Conservation (phyloP, 30 jellyfish, hydroid and myxozoan species). For the Pelagia noctiluca region DNA sequence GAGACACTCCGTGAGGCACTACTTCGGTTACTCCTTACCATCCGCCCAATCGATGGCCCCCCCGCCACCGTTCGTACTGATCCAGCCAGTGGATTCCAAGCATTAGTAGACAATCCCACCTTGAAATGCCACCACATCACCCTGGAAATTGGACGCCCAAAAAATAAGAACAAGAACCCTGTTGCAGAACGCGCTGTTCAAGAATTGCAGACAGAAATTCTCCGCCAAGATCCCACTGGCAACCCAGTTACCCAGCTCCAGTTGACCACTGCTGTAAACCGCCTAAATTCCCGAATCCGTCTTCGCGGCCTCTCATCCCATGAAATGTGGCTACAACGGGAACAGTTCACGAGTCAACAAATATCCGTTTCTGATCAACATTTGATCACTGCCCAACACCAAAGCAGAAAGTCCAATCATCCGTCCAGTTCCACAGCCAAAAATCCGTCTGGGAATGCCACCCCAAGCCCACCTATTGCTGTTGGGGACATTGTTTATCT, state of each 20-base stretch:
- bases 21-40: no score
- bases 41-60: constrained; percentile 39
- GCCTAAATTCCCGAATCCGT: constrained; percentile 48
- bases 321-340: no score
- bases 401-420: no score
- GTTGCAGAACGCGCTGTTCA: constrained; percentile 64
- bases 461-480: no score
- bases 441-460: no score
- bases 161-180: no score
- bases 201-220: constrained; percentile 38
- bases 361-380: constrained; percentile 10
- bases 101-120: neutral
- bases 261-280: constrained; percentile 39
- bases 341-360: constrained; percentile 16
- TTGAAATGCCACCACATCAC: constrained; percentile 14
- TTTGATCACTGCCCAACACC: constrained; percentile 18
- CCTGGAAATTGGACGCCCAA: constrained; percentile 54
- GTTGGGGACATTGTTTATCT: no score
- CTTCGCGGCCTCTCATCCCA: constrained; percentile 32
- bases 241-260: no score
- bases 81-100: no score
- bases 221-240: constrained; percentile 30
- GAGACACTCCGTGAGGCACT: no score
- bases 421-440: no score
- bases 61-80: constrained; percentile 48